phyloP scores from a whole-genome alignment of 2,888 invertebrate genomes.

The Nymphalis c-album region DNA sequence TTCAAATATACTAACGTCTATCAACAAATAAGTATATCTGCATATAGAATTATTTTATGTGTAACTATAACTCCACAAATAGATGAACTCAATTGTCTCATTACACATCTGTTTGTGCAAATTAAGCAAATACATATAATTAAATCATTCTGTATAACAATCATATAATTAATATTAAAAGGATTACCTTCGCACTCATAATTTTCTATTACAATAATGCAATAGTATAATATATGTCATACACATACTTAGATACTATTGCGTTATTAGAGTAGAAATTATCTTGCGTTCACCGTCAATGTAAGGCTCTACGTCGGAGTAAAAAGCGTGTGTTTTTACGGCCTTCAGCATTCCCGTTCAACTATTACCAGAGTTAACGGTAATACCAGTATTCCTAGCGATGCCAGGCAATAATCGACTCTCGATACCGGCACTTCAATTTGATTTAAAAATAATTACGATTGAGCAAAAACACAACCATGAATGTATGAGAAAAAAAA shows the following conservation, averaged over 20 bases:
- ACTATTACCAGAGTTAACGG: slow-evolving; percentile 34
- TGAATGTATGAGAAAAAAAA: slow-evolving; percentile 24
- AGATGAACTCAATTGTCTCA: no score
- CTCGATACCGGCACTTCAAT: slow-evolving; percentile 12
- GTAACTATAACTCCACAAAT: no score
- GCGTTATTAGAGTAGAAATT: slow-evolving; percentile 9
- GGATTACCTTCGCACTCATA: no score
- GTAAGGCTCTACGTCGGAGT: slow-evolving; percentile 25
- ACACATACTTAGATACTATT: neutral
- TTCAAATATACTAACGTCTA: no score
- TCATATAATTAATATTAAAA: no score
- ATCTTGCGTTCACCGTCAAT: slow-evolving; percentile 16
- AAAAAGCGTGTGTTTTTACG: slow-evolving; percentile 36
- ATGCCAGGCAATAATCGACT: slow-evolving; percentile 14
- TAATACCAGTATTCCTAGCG: slow-evolving; percentile 22
- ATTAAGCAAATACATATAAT: no score
- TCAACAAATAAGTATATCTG: no score
- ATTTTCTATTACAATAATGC: no score
- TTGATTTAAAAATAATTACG: slow-evolving; percentile 30
- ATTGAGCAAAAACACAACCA: slow-evolving; percentile 24
- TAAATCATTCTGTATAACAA: no score
- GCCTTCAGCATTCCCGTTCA: slow-evolving; percentile 33
- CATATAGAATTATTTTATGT: no score
- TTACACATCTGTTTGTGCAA: no score
- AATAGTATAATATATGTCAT: neutral